phyloP scores from a whole-genome alignment of 2,113 vertebrate species.

The Chrysemys picta region DNA sequence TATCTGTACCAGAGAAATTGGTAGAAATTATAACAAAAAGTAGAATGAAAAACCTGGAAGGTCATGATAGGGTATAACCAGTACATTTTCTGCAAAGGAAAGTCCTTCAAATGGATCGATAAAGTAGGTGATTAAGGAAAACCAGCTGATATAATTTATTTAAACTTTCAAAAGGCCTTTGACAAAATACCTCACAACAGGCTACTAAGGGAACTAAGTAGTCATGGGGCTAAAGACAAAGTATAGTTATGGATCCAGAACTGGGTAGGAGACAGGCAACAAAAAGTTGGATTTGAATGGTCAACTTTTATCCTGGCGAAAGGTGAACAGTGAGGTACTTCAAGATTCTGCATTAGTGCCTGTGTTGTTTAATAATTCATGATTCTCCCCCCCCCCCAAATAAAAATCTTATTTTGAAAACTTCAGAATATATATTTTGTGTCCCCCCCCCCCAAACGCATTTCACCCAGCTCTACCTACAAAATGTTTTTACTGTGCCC shows the following conservation, averaged over 20 bases:
- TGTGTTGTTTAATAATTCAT: not conserved
- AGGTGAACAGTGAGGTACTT: not conserved
- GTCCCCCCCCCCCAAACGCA: rapidly evolving
- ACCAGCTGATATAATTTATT: not conserved
- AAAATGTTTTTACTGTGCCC: not conserved
- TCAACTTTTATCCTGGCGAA: not conserved
- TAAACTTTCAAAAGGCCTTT: not conserved
- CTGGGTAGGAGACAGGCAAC: not conserved
- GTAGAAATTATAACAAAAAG: not conserved
- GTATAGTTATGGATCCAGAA: not conserved
- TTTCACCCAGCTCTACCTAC: not conserved
- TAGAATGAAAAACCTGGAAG: not conserved
- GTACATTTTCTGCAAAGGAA: not conserved
- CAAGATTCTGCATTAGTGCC: not conserved
- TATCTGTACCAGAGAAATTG: not conserved
- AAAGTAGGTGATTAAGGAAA: not conserved
- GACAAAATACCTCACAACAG: not conserved
- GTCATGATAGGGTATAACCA: not conserved
- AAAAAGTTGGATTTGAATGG: not conserved
- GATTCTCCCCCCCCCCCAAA: not conserved
- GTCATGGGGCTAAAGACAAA: not conserved
- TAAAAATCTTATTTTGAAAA: not conserved
- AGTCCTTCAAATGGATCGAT: not conserved
- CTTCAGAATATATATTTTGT: not conserved
- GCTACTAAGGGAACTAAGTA: not conserved